Evolutionary conservation across 2,797 vertebrate genomes (phyloP), one percentile per base, ranked within the genome.

Genomic region (Periparus ater): DNA sequence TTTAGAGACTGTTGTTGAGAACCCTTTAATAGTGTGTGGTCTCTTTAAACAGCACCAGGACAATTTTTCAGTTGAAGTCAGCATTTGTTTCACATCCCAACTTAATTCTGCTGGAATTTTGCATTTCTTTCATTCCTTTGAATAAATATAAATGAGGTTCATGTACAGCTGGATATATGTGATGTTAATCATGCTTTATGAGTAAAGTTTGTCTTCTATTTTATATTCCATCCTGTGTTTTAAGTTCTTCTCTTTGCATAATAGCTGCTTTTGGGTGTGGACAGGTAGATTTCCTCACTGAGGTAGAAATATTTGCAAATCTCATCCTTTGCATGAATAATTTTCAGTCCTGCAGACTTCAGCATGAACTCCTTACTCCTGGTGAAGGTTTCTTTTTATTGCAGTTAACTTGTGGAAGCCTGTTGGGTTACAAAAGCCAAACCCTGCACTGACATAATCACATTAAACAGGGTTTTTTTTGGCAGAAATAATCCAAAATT

Each of bases 1-100:
- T 84, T 85, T 93, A 94, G 95, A 89, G 74, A 93, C 74, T 0
- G 71, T 93, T 88, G 80, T 85, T 85, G 84, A 82, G 89, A 87
- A 38, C 30, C 89, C 61, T 36, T 53, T 70, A 73, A 62, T 55
- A 77, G 88, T 0, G 2, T 36, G 10, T 63, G 75, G 70, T n/a
- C 0, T 10, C 60, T 51, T 45, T 34, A 51, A 82, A 27, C 67
- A 66, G 58, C 83, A 63, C 66, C 70, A 68, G 51, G 57, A 32
- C 17, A 17, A 3, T 26, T 65, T 70, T 34, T 18, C 32, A 17
- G 27, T 42, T 79, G 25, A 20, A 40, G 17, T 17, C 19, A 70
- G 20, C 7, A 7, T 44, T 75, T 45, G 25, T 66, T 77, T 66
- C 57, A 19, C 45, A 57, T 48, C 67, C 53, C 40, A 40, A 9